Base-by-base conservation (phyloP, 1,140 invertebrate species). In the Bombus picipes region DNA sequence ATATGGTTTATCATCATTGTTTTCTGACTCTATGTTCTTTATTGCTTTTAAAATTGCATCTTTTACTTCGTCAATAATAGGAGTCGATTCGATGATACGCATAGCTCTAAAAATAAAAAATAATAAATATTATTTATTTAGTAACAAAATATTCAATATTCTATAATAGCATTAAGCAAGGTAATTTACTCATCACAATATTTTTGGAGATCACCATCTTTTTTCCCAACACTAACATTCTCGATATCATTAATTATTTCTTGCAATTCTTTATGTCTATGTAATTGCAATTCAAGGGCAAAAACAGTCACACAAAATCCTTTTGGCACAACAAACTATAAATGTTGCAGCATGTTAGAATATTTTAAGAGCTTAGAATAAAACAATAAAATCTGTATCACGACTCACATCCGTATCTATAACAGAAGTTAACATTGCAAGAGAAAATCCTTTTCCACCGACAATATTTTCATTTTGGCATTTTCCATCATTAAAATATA, bases 371-470 rank as follows among this genome's bases (percentile, higher is more conserved):
- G 32, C 18, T 53, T 81, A 57, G 41, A 12, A 9, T 65, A 6
- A 41, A 37, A 62, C 15, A 32, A 75, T 32, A 22, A 22, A 15
- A 34, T 79, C 22, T 3, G 10, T 39, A 73, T 37, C 57, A 85
- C 25, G 59, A 87, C 72, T 71, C 93, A 96, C 96, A 89, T 96
- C 89, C 68, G 93, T 83, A 12, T 94, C 89, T 72, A 96, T 91
- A 43, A 96, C 91, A 0, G 95, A 95, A 6, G 95, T 94, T 41
- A 98, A 91, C 25, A 97, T 89, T 4, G 97, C 97, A 13, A 98
- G 93, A 3, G 97, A 97, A 18, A 96, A 96, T 47, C 97, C 97
- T 94, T 98, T 98, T 2, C 97, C 97, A 2, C 97, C 97, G 0
- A 97, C 97, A n/a, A 96, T n/a, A n/a, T 62, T 85, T 79, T 92